phyloP scores from a whole-genome alignment of 2,888 invertebrate genomes.

The Clivina fossor region DNA sequence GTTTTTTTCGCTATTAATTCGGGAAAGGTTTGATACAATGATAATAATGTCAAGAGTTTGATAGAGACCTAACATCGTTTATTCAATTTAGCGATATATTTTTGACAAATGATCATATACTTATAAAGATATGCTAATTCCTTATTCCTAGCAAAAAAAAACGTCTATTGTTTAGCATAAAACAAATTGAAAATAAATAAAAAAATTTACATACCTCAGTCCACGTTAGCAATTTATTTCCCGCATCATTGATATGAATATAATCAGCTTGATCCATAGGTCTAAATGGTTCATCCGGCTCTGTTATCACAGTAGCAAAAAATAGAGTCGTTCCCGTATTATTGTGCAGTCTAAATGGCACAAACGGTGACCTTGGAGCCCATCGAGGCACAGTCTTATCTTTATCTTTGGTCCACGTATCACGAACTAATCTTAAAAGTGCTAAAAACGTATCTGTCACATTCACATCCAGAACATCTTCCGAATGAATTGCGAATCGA shows the following conservation, averaged over 20 bases:
- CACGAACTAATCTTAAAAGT: slow-evolving; percentile 75
- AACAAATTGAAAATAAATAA: neutral
- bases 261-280: slow-evolving; percentile 5
- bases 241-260: neutral
- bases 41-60: too few species aligned
- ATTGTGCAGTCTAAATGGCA: slow-evolving; percentile 92
- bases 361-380: slow-evolving; percentile 79
- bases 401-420: slow-evolving; percentile 80
- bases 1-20: too few species aligned
- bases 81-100: too few species aligned
- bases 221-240: slow-evolving; percentile 1
- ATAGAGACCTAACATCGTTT: too few species aligned
- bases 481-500: slow-evolving; percentile 59
- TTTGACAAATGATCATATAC: too few species aligned
- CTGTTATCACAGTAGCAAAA: slow-evolving; percentile 81
- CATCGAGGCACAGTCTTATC: slow-evolving; percentile 8
- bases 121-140: too few species aligned
- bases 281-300: slow-evolving; percentile 56
- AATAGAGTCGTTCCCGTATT: slow-evolving; percentile 83
- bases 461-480: slow-evolving; percentile 80
- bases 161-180: neutral
- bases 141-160: too few species aligned
- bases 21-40: too few species aligned
- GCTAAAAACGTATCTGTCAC: slow-evolving; percentile 87
- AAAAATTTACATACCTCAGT: slow-evolving; percentile 7